Conservation (phyloP, 2,888 invertebrate genomes). For the Drosophila subquinaria region DNA sequence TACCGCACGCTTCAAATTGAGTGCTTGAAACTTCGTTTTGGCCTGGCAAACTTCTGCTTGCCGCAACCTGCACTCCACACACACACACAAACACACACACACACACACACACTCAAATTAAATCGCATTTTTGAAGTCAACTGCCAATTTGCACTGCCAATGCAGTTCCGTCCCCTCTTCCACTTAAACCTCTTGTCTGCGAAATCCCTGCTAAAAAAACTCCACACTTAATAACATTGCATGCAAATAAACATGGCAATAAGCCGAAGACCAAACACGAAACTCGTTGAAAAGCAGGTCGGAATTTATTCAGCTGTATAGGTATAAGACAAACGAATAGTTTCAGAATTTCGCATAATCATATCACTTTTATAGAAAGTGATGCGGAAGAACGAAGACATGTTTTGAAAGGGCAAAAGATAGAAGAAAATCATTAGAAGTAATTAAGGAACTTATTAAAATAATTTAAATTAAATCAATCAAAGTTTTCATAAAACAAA, state of each 20-base stretch:
- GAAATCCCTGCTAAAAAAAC: slow-evolving; percentile 34
- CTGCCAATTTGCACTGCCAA: slow-evolving; percentile 68
- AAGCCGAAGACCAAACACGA: slow-evolving; percentile 42
- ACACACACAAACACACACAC: slow-evolving; percentile 33
- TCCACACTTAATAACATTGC: slow-evolving; percentile 63
- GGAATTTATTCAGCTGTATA: slow-evolving; percentile 27
- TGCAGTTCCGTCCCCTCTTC: background rate
- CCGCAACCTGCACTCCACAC: slow-evolving; percentile 22
- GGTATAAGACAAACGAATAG: slow-evolving; percentile 22
- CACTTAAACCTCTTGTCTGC: background rate
- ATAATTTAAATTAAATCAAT: background rate
- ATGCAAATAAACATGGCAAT: slow-evolving; percentile 72
- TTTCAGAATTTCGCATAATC: background rate
- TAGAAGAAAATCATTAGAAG: background rate
- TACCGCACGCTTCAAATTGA: slow-evolving; percentile 68
- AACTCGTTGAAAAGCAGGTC: slow-evolving; percentile 63
- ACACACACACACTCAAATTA: slow-evolving; percentile 66
- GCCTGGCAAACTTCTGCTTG: slow-evolving; percentile 39
- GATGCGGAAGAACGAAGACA: background rate
- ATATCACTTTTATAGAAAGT: too few relatives aligned
- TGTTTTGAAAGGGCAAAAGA: background rate
- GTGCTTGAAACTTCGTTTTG: slow-evolving; percentile 68
- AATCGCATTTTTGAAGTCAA: slow-evolving; percentile 76
- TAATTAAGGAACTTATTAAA: background rate
- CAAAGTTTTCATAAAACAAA: background rate